Conservation (phyloP, 2,113 vertebrate species). For the Dasyurus viverrinus region DNA sequence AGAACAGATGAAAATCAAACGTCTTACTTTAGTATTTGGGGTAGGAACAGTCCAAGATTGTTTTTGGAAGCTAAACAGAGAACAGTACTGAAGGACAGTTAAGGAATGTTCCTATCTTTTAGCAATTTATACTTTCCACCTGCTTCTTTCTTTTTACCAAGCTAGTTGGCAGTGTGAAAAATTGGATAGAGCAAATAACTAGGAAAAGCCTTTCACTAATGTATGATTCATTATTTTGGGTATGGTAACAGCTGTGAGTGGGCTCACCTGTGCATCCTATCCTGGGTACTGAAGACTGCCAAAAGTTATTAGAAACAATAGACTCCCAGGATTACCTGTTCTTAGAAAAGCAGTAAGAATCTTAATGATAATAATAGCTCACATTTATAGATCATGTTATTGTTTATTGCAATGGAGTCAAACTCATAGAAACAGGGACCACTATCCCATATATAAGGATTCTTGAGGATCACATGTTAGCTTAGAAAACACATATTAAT, state of each 20-base stretch:
- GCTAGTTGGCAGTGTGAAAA: not conserved
- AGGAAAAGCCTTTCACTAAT: not conserved
- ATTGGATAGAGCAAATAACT: not conserved
- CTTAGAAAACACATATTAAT: not conserved
- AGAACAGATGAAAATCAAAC: not conserved
- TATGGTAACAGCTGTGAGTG: not conserved
- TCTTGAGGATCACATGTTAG: not conserved
- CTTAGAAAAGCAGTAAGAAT: not conserved
- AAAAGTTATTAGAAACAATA: not conserved
- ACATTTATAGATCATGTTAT: not conserved
- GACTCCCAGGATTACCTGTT: not conserved
- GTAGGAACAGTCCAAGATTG: not conserved
- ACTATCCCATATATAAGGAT: not conserved
- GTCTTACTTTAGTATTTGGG: not conserved
- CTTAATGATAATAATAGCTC: not conserved
- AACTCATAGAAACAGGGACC: not conserved
- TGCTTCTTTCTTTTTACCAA: not conserved
- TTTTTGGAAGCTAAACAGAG: not conserved
- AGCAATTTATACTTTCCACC: not conserved
- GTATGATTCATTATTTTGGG: not conserved
- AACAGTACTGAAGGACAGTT: not conserved
- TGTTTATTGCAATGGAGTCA: not conserved
- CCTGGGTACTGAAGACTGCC: not conserved
- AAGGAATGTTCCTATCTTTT: not conserved
- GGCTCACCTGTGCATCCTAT: not conserved